Conservation (phyloP, 1,140 invertebrate species). For the Araneus ventricosus region DNA sequence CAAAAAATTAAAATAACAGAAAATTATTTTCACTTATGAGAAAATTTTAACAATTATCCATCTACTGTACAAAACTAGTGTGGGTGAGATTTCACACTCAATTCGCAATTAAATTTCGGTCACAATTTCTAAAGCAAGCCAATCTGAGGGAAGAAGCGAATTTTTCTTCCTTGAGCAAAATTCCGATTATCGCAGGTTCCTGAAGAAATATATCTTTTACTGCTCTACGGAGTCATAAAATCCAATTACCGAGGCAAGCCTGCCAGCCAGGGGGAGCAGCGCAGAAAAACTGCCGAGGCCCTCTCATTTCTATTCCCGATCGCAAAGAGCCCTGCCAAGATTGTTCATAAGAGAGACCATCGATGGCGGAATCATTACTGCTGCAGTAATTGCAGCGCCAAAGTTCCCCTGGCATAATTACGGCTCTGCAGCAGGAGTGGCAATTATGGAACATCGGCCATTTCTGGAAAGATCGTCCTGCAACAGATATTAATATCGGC, state of each 20-base stretch:
- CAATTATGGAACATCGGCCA: conserved; percentile 51
- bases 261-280: neutral
- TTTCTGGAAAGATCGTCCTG: conserved; percentile 57
- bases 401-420: conserved; percentile 53
- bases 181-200: too few relatives aligned
- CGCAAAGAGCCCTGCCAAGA: neutral
- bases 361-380: conserved; percentile 47
- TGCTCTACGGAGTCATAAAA: neutral
- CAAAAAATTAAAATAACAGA: too few relatives aligned
- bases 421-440: conserved; percentile 24
- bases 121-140: too few relatives aligned
- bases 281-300: neutral
- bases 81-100: too few relatives aligned
- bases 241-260: neutral
- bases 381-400: conserved; percentile 54
- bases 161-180: neutral
- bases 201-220: neutral
- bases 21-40: too few relatives aligned
- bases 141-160: neutral
- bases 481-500: conserved; percentile 69
- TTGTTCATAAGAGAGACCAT: neutral
- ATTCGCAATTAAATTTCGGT: too few relatives aligned
- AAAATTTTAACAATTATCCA: too few relatives aligned
- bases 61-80: too few relatives aligned
- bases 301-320: conserved; percentile 36